Evolutionary conservation across 2,888 invertebrate genomes (phyloP), one percentile per base, ranked within the genome.

Genomic region (Lasius platythorax): DNA sequence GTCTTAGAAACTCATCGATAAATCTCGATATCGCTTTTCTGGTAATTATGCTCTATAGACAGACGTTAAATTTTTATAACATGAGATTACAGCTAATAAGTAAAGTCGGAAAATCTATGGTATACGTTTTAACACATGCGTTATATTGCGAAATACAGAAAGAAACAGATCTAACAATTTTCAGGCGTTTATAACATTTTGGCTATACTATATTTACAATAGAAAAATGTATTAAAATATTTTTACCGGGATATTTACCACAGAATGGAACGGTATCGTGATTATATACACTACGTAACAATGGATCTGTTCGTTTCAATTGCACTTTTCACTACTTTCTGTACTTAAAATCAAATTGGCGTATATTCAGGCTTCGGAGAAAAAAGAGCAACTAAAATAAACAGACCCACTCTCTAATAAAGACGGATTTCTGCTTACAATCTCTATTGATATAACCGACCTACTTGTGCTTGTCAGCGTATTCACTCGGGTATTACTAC

Each of bases 1-100:
- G 94, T 94, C 93, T 94, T 92, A 90, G 91, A 88, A 70, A 91
- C 87, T 87, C 87, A 75, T 88, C 53, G 81, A 81, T 40, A 67
- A 83, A 83, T 76, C 30, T 72, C 23, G 15, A 78, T 82, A 72
- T 23, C 46, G n/a, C 23, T 37, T 67, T 56, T 61, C 15, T 37
- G 18, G 76, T 66, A 53, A 73, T 68, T 73, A 78, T 79, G 58
- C 28, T 64, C 15, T 6, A 23, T 23, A 85, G 84, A 81, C 28
- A 64, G 12, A 72, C 30, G 58, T 82, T 74, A 53, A 81, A 74
- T 67, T 67, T 53, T 53, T 82, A 75, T 50, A 64, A 28, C 12
- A 67, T 30, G 28, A 61, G 9, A 73, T 84, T 53, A 78, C 46
- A 76, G 6, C 33, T 83, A 74, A 85, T 37, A 56, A 12, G 23